Base-by-base conservation (phyloP, 2,113 vertebrate genomes). In the Coregonus clupeaformis region DNA sequence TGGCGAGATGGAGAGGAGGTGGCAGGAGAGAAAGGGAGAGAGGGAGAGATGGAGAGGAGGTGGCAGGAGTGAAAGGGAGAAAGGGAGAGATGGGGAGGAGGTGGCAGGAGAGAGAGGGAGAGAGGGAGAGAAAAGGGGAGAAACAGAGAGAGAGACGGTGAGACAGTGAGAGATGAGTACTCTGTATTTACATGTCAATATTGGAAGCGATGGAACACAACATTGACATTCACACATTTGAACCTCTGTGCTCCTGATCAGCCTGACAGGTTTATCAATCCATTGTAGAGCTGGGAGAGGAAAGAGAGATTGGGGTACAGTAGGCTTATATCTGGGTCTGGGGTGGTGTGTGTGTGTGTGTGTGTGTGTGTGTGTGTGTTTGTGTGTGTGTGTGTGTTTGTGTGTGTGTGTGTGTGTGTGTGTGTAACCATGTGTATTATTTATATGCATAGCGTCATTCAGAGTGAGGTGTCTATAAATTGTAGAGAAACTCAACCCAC, bases 131-230 rank as follows among this genome's bases (percentile, higher is more conserved):
- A 65, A 20, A 60, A 6, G n/a, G 18, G n/a, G 18, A 60, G 59
- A n/a, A 3, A 60, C 18, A 22, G 6, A 29, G 63, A 72, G 65
- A 72, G 1, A n/a, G n/a, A n/a, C n/a, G n/a, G n/a, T n/a, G 67
- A 73, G 42, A 67, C 24, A 16, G 24, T 20, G 22, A 49, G 57
- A 60, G 57, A 22, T 60, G 57, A 60, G 62, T 76, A 75, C 70
- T 79, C 30, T 82, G 77, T 80, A 79, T 81, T 59, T 73, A 59
- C 62, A 57, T 87, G 86, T 88, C 86, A 89, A 84, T 91, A 89
- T 82, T 83, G 79, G 86, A 74, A 81, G 66, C 80, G 81, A 88
- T 86, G 64, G 76, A 69, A 29, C 49, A 49, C 73, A 62, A 78
- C 80, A 79, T 73, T 78, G 47, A 67, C 83, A 71, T 64, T 76